A percentile compares a stretch with the other conserved stretches of the same genome.
Conservation (phyloP, 2,888 invertebrate genomes). For the Dasypogon diadema region DNA sequence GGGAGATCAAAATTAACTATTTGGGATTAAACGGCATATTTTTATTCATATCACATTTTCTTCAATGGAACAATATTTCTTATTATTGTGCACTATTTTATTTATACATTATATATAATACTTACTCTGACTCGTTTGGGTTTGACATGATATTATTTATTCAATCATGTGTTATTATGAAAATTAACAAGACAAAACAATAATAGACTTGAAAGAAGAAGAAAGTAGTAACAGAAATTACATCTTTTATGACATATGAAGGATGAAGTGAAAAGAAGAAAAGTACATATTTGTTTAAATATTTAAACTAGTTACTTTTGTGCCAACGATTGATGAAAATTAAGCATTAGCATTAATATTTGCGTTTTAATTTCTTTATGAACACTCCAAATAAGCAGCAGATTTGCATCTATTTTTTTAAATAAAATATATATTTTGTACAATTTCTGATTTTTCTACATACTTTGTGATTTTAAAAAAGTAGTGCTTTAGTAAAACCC, state of each 20-base stretch:
- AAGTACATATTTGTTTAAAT: constrained; percentile 9
- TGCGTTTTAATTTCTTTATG: too few relatives aligned
- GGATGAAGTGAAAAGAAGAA: constrained; percentile 35
- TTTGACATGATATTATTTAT: constrained; percentile 26
- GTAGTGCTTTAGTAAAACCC: too few relatives aligned
- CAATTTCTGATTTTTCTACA: too few relatives aligned
- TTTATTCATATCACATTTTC: constrained; percentile 12
- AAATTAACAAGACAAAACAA: neutral
- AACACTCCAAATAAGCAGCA: too few relatives aligned
- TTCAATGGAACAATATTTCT: constrained; percentile 3
- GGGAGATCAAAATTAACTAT: too few relatives aligned
- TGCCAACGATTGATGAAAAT: neutral
- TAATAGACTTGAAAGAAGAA: constrained; percentile 6
- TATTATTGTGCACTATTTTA: neutral
- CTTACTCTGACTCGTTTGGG: constrained; percentile 29
- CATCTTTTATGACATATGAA: constrained; percentile 30
- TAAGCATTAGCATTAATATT: too few relatives aligned
- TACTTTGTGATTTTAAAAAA: too few relatives aligned
- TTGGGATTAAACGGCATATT: too few relatives aligned
- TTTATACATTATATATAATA: neutral
- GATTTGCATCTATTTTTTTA: too few relatives aligned
- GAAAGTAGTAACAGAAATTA: constrained; percentile 6
- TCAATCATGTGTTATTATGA: neutral
- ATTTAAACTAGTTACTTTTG: neutral
- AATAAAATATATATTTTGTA: too few relatives aligned